Evolutionary conservation across 2,888 invertebrate genomes (phyloP).

Genomic region (Cyaniris semiargus): DNA sequence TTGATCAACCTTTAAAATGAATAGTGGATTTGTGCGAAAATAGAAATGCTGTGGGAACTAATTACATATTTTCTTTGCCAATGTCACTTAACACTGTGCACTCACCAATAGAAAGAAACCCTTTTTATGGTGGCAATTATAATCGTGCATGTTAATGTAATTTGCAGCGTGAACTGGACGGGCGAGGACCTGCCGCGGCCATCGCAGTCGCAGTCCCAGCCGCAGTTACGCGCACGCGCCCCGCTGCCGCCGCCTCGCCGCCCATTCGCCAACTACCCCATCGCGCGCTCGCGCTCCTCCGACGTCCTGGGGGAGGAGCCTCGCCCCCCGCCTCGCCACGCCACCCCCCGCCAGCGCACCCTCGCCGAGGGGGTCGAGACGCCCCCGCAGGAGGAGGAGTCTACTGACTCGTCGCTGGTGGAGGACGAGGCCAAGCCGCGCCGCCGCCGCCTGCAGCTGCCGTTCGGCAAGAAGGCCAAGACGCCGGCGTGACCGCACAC

Average conservation of each 20-base stretch:
- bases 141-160: not conserved
- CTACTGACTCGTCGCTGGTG: constrained; percentile 85
- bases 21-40: too few relatives aligned
- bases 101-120: too few relatives aligned
- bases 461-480: constrained; percentile 82
- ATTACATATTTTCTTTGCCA: too few relatives aligned
- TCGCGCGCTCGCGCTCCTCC: constrained; percentile 60
- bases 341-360: constrained; percentile 47
- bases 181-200: constrained; percentile 66
- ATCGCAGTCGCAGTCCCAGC: constrained; percentile 64
- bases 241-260: constrained; percentile 45
- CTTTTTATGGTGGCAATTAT: not conserved
- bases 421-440: constrained; percentile 83
- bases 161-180: constrained; percentile 69
- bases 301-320: constrained; percentile 56
- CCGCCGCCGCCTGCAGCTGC: constrained; percentile 83
- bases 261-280: constrained; percentile 47
- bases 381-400: constrained; percentile 83
- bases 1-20: too few relatives aligned
- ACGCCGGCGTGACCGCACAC: constrained; percentile 68
- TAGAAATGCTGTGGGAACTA: too few relatives aligned
- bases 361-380: constrained; percentile 47
- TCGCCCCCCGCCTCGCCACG: constrained; percentile 52
- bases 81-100: too few relatives aligned
- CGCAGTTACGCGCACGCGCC: constrained; percentile 54